Conservation (phyloP, 2,797 vertebrate genomes). For the Semaprochilodus insignis region DNA sequence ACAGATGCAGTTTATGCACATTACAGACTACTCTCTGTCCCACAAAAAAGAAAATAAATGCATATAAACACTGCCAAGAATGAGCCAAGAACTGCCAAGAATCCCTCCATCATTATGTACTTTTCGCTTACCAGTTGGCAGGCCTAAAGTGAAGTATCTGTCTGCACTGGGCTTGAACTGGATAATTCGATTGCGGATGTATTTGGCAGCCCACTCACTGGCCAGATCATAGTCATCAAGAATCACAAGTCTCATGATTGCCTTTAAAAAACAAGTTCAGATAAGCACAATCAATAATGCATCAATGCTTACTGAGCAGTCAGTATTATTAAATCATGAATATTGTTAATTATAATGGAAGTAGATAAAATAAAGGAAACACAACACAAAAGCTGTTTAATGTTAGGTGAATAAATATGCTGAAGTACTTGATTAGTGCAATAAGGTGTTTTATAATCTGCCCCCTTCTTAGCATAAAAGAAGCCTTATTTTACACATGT, state of each 20-base stretch:
- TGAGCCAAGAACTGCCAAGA: neutral
- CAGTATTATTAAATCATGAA: conserved; percentile 4
- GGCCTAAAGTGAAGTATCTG: conserved; percentile 91
- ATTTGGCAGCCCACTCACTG: conserved; percentile 98
- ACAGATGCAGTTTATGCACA: neutral
- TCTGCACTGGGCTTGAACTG: conserved; percentile 88
- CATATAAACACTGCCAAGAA: neutral
- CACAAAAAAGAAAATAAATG: neutral
- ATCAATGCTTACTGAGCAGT: conserved; percentile 13
- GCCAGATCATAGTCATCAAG: conserved; percentile 94
- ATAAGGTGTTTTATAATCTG: no score
- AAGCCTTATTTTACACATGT: no score
- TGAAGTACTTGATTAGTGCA: no score
- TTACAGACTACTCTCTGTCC: neutral
- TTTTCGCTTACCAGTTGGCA: conserved; percentile 88
- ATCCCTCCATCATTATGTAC: neutral
- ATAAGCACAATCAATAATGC: conserved; percentile 13
- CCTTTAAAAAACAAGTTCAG: conserved; percentile 14
- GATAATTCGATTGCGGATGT: conserved; percentile 93
- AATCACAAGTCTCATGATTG: conserved; percentile 86
- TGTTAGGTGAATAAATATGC: no score
- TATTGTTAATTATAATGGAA: neutral
- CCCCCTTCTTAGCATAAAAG: no score
- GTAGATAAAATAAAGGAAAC: no score
- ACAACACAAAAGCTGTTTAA: no score